Conservation (phyloP, 2,888 invertebrate genomes). For the Perizoma affinitatum region DNA sequence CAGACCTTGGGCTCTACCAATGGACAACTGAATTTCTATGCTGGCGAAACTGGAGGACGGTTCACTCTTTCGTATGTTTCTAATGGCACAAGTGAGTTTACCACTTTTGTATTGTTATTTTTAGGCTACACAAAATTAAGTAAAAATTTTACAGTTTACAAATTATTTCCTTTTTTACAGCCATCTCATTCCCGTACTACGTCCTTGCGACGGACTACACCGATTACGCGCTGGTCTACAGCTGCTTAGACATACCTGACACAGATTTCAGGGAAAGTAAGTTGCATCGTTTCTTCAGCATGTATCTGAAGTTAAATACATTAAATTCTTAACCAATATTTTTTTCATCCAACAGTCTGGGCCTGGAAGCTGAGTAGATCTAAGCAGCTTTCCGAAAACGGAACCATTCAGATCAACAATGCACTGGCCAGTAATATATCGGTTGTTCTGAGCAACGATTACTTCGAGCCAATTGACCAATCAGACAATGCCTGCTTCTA, state of each 20-base stretch:
- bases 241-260: slow-evolving; percentile 69
- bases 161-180: slow-evolving; percentile 26
- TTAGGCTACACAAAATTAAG: too few species aligned
- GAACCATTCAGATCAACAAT: slow-evolving; percentile 48
- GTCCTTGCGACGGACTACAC: slow-evolving; percentile 82
- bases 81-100: slow-evolving; percentile 45
- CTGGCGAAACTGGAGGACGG: slow-evolving; percentile 50
- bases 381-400: slow-evolving; percentile 43
- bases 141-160: too few species aligned
- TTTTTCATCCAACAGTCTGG: slow-evolving; percentile 53
- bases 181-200: slow-evolving; percentile 56
- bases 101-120: slow-evolving; percentile 1
- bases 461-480: slow-evolving; percentile 63
- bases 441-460: slow-evolving; percentile 55
- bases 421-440: slow-evolving; percentile 42
- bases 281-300: slow-evolving; percentile 9
- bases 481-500: slow-evolving; percentile 63
- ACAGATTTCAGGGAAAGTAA: slow-evolving; percentile 63
- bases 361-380: slow-evolving; percentile 73
- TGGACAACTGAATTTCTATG: slow-evolving; percentile 44
- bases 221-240: slow-evolving; percentile 85
- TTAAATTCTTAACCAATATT: background rate
- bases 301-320: too few species aligned
- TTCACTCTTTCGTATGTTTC: slow-evolving; percentile 50
- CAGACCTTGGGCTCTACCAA: slow-evolving; percentile 43